These are phyloP conservation scores for Bilobella aurantiaca DNA, from an alignment of 1,140 invertebrate genomes.

Conservation along the genomic window DNA sequence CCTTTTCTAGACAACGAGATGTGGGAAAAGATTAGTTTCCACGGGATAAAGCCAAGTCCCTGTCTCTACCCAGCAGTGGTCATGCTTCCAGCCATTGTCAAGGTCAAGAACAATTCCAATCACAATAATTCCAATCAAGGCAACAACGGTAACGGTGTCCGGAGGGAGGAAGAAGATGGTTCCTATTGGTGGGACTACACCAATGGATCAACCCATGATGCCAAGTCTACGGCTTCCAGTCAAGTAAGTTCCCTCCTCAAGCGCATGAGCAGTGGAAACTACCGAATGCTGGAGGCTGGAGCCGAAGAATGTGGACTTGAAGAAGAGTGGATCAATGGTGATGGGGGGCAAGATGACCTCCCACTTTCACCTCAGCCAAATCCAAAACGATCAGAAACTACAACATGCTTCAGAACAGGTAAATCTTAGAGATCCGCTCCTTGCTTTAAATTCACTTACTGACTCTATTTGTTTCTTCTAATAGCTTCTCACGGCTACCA, in stretches of 20 bases:
- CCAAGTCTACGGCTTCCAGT: conserved; percentile 42
- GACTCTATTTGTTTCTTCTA: conserved; percentile 48
- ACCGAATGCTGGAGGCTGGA: background rate
- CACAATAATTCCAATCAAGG: too few relatives aligned
- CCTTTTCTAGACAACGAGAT: conserved; percentile 52
- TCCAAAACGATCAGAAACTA: background rate
- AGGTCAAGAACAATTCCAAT: conserved; percentile 13
- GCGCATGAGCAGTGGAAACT: conserved; percentile 19
- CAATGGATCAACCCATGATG: conserved; percentile 49
- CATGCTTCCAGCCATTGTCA: conserved; percentile 30
- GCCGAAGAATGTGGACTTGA: background rate
- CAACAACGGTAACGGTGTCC: conserved; percentile 23
- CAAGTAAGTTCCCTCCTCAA: background rate
- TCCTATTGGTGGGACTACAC: conserved; percentile 40
- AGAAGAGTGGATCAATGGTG: background rate
- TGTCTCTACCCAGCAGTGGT: conserved; percentile 49
- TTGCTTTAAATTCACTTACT: conserved; percentile 47
- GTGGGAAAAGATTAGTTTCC: conserved; percentile 62
- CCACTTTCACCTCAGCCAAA: background rate
- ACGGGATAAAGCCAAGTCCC: conserved; percentile 58
- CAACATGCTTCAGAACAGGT: background rate
- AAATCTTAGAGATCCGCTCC: background rate
- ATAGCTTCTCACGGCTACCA: background rate
- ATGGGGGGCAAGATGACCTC: background rate
- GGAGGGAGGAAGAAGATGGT: conserved; percentile 23